Conservation (phyloP, 2,888 invertebrate genomes). For the Drosophila melanocephala region DNA sequence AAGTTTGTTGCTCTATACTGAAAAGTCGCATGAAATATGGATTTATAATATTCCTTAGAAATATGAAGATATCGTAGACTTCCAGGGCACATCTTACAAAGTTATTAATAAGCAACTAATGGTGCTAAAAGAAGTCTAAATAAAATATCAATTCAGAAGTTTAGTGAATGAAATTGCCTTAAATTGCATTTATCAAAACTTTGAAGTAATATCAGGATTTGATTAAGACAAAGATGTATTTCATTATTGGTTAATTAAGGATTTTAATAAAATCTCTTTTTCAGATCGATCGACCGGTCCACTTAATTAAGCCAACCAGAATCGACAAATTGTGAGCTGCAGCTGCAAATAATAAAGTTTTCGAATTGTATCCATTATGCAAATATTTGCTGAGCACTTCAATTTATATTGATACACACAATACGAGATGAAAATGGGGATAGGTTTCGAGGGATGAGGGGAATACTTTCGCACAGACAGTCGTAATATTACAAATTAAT, state of each 20-base stretch:
- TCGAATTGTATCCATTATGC: neutral
- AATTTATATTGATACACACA: conserved; percentile 2
- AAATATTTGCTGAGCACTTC: conserved; percentile 37
- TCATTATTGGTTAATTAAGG: neutral
- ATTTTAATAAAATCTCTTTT: neutral
- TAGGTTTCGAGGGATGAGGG: neutral
- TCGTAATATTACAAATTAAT: conserved; percentile 35
- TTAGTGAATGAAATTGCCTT: neutral
- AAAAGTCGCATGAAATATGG: neutral
- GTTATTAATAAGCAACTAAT: neutral
- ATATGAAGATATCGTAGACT: neutral
- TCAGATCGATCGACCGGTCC: neutral
- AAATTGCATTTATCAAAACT: neutral
- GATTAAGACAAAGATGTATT: neutral
- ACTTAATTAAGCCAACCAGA: neutral
- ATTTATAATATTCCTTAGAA: fast-evolving
- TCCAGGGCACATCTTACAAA: neutral
- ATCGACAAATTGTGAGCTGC: neutral
- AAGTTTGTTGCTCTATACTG: neutral
- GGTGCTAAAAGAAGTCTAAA: neutral
- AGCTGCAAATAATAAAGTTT: conserved; percentile 4
- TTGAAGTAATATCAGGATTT: neutral
- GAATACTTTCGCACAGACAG: conserved; percentile 14
- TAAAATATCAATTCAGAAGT: neutral
- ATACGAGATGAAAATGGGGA: neutral